Base-by-base conservation (phyloP, 2,888 invertebrate species). In the Parasteatoda lunata region DNA sequence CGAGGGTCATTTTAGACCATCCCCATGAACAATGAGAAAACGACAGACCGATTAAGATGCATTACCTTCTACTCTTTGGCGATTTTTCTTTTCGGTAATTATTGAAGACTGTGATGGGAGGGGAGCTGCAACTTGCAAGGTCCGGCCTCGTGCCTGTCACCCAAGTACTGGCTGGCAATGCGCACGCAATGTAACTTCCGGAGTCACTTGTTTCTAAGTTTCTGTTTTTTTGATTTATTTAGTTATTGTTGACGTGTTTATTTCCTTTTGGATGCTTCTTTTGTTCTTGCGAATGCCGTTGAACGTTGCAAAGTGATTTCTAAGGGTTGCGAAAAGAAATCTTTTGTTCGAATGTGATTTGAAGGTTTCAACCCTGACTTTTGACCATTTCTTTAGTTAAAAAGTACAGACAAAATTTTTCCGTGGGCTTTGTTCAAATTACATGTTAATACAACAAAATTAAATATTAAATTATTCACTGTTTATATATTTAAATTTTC, bases 141-240 rank as follows among this genome's bases (percentile, higher is more conserved):
- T 80, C 85, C 85, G 80, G 76, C 85, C 72, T 15, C 49, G 69
- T 64, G 64, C 77, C 30, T 54, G 66, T 82, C 76, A 70, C 82
- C 82, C 77, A 77, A 54, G 83, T 77, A 79, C 59, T 59, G n/a
- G 79, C 65, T 73, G 73, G 65, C 11, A 45, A 30, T 52, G 9
- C 51, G 64, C 86, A 87, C 86, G 86, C 86, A 77, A 87, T 77
- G 47, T 15, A 30, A 59, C 73, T 87, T 87, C 86, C 86, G 86
- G 81, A 87, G 69, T 71, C 76, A 49, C 7, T 47, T 30, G 5
- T 66, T 15, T 54, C 49, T 47, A 47, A 8, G 30, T 68, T 51
- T 69, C 45, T 45, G 70, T 15, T 72, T 30, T 51, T 9, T n/a
- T 71, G 52, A 69, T 6, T 72, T 59, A 51, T 49, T 49, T 51